phyloP scores from a whole-genome alignment of 2,888 invertebrate species.

The Conistra vaccinii region DNA sequence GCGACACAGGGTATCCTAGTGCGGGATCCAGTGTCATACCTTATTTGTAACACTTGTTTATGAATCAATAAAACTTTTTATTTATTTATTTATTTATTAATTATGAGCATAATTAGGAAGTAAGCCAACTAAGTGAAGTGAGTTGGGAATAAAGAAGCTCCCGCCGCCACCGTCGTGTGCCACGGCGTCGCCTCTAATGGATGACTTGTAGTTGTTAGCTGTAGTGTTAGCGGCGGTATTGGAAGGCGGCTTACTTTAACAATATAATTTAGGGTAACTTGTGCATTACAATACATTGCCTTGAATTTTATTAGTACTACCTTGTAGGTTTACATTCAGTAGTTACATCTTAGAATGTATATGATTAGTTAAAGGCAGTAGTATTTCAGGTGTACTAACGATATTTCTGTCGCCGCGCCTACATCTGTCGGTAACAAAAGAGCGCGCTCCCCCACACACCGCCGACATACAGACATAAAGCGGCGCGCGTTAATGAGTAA shows the following conservation, averaged over 20 bases:
- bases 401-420: neutral
- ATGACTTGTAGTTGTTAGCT: neutral
- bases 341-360: neutral
- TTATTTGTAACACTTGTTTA: too few species aligned
- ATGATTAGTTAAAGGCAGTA: neutral
- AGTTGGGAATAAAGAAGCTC: conserved; percentile 19
- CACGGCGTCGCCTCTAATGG: neutral
- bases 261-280: neutral
- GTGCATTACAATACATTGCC: neutral
- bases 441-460: neutral
- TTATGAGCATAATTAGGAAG: conserved; percentile 53
- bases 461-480: conserved; percentile 19
- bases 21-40: too few species aligned
- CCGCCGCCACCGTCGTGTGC: neutral
- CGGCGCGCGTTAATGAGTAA: conserved; percentile 28
- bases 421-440: neutral
- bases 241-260: neutral
- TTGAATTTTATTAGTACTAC: neutral
- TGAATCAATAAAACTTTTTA: too few species aligned
- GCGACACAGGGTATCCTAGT: too few species aligned
- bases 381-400: neutral
- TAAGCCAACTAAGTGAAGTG: conserved; percentile 20
- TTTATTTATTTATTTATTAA: too few species aligned
- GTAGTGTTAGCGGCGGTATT: neutral
- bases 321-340: neutral